Percentiles rank a stretch among this genome's conserved stretches.
Conservation (phyloP, 2,113 vertebrate genomes). For the Notechis scutatus region DNA sequence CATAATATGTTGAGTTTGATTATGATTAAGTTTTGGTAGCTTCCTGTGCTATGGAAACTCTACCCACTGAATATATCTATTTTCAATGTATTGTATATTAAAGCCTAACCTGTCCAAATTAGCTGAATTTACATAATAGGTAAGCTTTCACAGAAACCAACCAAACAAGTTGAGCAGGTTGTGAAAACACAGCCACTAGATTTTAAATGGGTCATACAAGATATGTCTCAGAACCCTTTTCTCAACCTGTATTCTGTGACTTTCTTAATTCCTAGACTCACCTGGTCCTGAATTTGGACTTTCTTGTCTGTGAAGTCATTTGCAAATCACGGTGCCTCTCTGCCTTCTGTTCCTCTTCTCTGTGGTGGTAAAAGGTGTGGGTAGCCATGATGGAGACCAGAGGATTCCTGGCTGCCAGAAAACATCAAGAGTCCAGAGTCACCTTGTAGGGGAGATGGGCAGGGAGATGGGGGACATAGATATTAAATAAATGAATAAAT, state of each 20-base stretch:
- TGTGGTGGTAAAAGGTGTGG: conserved; percentile 55
- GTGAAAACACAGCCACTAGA: not conserved
- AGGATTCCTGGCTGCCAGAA: conserved; percentile 13
- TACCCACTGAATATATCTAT: not conserved
- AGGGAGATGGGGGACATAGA: not conserved
- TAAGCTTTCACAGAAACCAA: not conserved
- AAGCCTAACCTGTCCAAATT: not conserved
- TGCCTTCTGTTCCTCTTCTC: conserved; percentile 68
- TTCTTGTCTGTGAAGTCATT: conserved; percentile 65
- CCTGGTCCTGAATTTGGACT: conserved; percentile 72
- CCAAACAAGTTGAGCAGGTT: not conserved
- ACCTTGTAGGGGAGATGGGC: not conserved
- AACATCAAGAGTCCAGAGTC: not conserved
- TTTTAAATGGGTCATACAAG: not conserved
- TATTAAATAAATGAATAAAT: not conserved
- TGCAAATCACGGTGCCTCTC: conserved; percentile 64
- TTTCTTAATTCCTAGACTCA: not conserved
- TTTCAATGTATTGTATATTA: not conserved
- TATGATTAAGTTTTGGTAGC: not conserved
- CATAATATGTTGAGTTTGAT: not conserved
- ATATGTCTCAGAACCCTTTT: not conserved
- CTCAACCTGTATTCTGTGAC: not conserved
- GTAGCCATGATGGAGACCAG: conserved; percentile 52
- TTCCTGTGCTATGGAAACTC: not conserved
- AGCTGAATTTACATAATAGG: not conserved